Evolutionary conservation across 2,888 invertebrate species (phyloP).

Genomic region (Tachystola acroxantha): DNA sequence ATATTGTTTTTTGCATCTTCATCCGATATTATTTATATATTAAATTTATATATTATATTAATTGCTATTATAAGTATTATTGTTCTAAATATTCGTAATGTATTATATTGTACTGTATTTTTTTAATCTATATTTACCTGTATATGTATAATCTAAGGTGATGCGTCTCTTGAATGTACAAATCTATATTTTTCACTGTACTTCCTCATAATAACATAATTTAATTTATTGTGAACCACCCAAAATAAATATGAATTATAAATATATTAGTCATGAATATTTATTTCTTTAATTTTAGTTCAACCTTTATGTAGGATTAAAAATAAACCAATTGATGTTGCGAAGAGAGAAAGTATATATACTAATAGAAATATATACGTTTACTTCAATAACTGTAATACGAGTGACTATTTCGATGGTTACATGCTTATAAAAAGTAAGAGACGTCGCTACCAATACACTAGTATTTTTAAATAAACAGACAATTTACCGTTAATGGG

Average conservation of each 20-base stretch:
- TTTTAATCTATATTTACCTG: not conserved
- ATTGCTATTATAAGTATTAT: no score
- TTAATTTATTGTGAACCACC: slow-evolving; percentile 48
- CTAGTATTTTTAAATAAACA: no score
- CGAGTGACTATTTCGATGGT: no score
- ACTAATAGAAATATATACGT: no score
- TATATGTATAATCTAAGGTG: slow-evolving; percentile 22
- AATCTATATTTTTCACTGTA: slow-evolving; percentile 22
- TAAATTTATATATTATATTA: slow-evolving; percentile 17
- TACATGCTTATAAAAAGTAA: no score
- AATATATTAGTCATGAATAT: slow-evolving; percentile 29
- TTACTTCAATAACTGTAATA: no score
- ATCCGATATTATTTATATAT: slow-evolving; percentile 22
- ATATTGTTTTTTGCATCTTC: slow-evolving; percentile 62
- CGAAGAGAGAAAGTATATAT: no score
- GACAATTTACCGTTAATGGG: no score
- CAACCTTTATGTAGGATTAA: no score
- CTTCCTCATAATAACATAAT: slow-evolving; percentile 21
- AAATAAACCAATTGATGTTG: no score
- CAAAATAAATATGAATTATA: slow-evolving; percentile 35
- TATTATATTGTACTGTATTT: slow-evolving; percentile 12
- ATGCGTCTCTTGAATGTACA: slow-evolving; percentile 34
- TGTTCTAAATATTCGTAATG: slow-evolving; percentile 7
- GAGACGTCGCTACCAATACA: no score
- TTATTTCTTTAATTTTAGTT: slow-evolving; percentile 9